Evolutionary conservation across 2,797 vertebrate species (phyloP).

Genomic region (Spatula clypeata): DNA sequence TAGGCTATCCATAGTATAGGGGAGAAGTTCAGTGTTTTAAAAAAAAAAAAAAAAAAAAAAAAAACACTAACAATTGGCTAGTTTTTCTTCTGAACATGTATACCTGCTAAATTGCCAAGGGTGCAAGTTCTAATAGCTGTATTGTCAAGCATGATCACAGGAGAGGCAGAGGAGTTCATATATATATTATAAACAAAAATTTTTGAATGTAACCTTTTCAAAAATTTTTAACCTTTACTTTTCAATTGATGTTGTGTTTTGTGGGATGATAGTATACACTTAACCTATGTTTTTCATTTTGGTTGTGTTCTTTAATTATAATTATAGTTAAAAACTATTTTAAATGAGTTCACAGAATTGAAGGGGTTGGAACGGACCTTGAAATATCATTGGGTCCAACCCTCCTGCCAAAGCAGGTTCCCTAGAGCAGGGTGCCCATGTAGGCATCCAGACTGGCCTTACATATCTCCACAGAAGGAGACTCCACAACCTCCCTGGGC

Average conservation of each 20-base stretch:
- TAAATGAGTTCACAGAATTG: neutral
- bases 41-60: neutral
- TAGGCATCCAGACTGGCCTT: too few relatives aligned
- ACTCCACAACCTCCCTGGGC: too few relatives aligned
- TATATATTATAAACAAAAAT: neutral
- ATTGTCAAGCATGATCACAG: accelerated
- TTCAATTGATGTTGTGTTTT: neutral
- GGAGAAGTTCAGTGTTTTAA: neutral
- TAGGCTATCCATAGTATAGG: accelerated
- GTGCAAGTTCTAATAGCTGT: neutral
- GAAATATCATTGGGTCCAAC: too few relatives aligned
- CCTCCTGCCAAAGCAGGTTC: too few relatives aligned
- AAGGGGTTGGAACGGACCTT: too few relatives aligned
- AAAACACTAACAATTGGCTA: accelerated
- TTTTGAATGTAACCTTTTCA: neutral
- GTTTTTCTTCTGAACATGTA: neutral
- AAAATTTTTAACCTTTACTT: neutral
- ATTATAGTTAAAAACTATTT: neutral
- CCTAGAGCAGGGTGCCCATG: too few relatives aligned
- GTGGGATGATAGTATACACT: neutral
- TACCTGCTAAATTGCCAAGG: neutral
- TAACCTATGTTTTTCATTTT: neutral
- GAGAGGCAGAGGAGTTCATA: accelerated
- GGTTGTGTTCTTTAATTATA: neutral
- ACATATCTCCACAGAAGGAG: too few relatives aligned